Conservation (phyloP, 1,140 invertebrate genomes). For the Platyscapa corneri region DNA sequence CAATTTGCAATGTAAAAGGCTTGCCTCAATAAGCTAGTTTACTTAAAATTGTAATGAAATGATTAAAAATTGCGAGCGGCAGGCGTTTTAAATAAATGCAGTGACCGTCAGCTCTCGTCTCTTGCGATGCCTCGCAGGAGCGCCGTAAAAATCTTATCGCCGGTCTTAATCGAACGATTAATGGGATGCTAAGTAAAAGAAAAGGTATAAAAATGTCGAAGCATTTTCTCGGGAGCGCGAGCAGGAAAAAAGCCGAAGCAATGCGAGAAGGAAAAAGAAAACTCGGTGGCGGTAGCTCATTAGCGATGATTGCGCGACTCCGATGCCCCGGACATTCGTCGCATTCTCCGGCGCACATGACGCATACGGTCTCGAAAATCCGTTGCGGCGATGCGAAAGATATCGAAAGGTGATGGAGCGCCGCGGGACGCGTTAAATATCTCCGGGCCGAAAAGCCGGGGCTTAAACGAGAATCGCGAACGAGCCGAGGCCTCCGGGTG, state of each 20-base stretch:
- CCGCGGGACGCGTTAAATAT: slow-evolving; percentile 68
- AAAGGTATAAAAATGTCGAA: background rate
- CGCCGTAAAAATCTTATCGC: slow-evolving; percentile 58
- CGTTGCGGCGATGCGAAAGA: slow-evolving; percentile 38
- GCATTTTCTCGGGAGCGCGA: background rate
- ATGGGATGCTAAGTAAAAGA: slow-evolving; percentile 59
- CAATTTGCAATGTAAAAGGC: background rate
- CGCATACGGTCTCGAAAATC: too few relatives aligned
- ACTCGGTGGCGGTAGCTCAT: background rate
- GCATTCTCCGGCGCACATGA: background rate
- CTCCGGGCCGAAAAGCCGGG: slow-evolving; percentile 49
- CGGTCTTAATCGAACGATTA: slow-evolving; percentile 64
- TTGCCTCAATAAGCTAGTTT: background rate
- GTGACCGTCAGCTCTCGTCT: background rate
- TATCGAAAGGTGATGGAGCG: slow-evolving; percentile 68
- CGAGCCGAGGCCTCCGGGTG: slow-evolving; percentile 30
- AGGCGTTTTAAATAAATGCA: background rate
- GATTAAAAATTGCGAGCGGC: background rate
- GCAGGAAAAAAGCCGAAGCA: background rate
- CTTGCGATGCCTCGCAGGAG: background rate
- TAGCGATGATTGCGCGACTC: background rate
- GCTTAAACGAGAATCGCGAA: too few relatives aligned
- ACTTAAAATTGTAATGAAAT: background rate
- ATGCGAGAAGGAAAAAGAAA: background rate
- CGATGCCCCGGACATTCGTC: background rate